These are phyloP conservation scores for Thermophis baileyi DNA, from an alignment of 2,113 vertebrate species.

Conservation along the genomic window DNA sequence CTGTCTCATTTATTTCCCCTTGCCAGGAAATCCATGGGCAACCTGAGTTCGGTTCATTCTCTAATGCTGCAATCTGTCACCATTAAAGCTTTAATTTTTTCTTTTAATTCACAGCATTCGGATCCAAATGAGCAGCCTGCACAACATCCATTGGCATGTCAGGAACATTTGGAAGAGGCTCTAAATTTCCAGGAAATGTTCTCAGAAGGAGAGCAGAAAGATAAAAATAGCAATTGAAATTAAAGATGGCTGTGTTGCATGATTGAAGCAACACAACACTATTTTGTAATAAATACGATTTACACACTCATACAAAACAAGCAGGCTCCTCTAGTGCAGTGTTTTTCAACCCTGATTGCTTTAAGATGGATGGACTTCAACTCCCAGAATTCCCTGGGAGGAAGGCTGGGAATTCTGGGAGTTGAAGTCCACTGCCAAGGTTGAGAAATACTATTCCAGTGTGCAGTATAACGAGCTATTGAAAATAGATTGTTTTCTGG, in stretches of 20 bases:
- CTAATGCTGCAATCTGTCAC: slow-evolving; percentile 2
- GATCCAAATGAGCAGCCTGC: background rate
- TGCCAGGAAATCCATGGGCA: slow-evolving; percentile 9
- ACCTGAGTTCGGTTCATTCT: background rate
- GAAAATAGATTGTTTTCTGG: background rate
- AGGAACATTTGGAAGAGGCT: background rate
- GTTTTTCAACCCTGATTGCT: background rate
- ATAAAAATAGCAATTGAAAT: background rate
- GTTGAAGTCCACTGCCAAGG: background rate
- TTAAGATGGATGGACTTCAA: background rate
- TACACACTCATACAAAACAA: background rate
- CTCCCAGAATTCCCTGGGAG: background rate
- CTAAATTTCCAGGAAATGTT: background rate
- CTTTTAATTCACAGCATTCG: background rate
- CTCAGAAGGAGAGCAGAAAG: background rate
- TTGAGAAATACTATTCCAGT: background rate
- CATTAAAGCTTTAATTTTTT: background rate
- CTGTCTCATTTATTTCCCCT: background rate
- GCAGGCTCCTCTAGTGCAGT: background rate
- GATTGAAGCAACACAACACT: background rate
- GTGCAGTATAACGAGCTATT: background rate
- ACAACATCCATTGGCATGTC: background rate
- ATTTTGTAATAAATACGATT: background rate
- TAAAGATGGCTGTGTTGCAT: background rate
- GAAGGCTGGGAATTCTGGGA: background rate